Base-by-base conservation (phyloP, 2,797 vertebrate species). In the Arctocebus calabarensis region DNA sequence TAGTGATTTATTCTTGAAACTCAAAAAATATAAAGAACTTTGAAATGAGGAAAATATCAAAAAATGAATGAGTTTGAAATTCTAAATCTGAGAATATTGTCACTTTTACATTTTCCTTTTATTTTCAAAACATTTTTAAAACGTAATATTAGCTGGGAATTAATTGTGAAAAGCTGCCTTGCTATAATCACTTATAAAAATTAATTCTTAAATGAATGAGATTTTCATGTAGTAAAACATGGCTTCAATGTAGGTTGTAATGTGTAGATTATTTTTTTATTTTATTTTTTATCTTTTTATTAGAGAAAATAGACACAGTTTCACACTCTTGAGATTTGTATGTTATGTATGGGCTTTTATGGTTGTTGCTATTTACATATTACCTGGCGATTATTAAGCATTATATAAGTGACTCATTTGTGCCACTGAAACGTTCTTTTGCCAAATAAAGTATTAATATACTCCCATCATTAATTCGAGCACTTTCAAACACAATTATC, bases 401-500 rank as follows among this genome's bases (percentile, higher is more conserved):
- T 64, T 86, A 32, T 87, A 70, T 93, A 95, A 95, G 40, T 91
- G 85, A 89, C 94, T 55, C 92, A 84, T 92, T 88, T 83, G 87
- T 86, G 66, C 73, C 94, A 68, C 7, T 68, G 74, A 96, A 95
- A 37, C 57, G 88, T 81, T 97, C 81, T 96, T 96, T 96, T 96
- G 85, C 94, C 84, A 93, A 37, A 93, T 79, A 96, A 96, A 88
- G 11, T 34, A 78, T 94, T 90, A 85, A 45, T 70, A 32, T 96
- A 52, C 48, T 97, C 93, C 87, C 94, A 90, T 87, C 94, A 96
- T 62, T 90, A 97, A 97, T 93, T 97, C 89, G 73, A 66, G 27
- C 77, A 79, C 71, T 98, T 97, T 66, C 40, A 88, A 82, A 79
- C 96, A 94, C 90, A 97, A 96, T 97, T 97, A 93, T 71, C 19